phyloP scores from a whole-genome alignment of 2,888 invertebrate genomes.

The Allolobophora icterica region DNA sequence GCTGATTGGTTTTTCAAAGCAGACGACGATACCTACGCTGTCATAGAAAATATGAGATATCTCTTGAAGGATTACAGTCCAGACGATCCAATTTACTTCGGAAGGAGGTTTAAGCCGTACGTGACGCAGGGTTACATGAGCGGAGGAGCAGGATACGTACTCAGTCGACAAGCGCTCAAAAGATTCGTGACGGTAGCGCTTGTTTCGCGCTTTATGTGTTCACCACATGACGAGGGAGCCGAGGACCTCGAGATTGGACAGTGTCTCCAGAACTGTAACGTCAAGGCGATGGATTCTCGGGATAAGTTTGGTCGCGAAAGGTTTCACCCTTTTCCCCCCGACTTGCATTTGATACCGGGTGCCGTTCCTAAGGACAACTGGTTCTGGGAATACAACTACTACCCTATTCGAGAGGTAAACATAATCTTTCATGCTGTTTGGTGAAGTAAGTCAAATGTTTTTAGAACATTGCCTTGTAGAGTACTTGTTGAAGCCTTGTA shows the following conservation, averaged over 20 bases:
- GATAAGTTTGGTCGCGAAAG: slow-evolving; percentile 83
- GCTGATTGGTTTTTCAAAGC: slow-evolving; percentile 98
- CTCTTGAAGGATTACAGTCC: slow-evolving; percentile 79
- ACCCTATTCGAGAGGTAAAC: slow-evolving; percentile 83
- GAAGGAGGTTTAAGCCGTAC: slow-evolving; percentile 59
- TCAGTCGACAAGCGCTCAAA: slow-evolving; percentile 80
- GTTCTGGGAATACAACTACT: slow-evolving; percentile 93
- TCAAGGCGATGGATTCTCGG: slow-evolving; percentile 84
- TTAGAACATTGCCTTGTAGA: no score
- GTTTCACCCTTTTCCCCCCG: slow-evolving; percentile 93
- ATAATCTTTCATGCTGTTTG: no score
- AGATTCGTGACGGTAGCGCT: slow-evolving; percentile 78
- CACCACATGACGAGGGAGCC: slow-evolving; percentile 75
- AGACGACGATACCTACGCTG: slow-evolving; percentile 97
- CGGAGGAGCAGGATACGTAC: slow-evolving; percentile 79
- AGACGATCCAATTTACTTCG: slow-evolving; percentile 81
- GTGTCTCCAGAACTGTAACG: slow-evolving; percentile 84
- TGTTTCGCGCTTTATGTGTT: slow-evolving; percentile 75
- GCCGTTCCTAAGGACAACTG: slow-evolving; percentile 77
- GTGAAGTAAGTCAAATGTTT: no score
- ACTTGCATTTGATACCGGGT: slow-evolving; percentile 88
- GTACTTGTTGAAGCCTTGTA: no score
- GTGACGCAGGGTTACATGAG: slow-evolving; percentile 67
- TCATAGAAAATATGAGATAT: slow-evolving; percentile 93
- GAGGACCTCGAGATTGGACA: slow-evolving; percentile 93